These are phyloP conservation scores for Avahi laniger DNA, from an alignment of 2,797 vertebrate genomes.

Conservation along the genomic window DNA sequence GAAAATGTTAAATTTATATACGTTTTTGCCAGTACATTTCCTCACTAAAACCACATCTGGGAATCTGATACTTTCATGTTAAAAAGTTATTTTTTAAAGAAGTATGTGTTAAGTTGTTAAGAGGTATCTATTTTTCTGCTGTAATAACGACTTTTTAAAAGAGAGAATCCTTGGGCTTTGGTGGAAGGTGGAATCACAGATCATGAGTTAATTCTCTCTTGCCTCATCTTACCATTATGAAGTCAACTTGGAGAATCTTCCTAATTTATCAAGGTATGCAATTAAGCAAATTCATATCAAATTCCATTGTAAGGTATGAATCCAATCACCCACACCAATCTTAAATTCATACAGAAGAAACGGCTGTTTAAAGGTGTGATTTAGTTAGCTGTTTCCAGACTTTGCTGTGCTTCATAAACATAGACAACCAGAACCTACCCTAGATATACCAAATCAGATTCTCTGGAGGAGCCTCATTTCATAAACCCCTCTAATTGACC, in stretches of 20 bases:
- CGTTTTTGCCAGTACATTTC: not conserved
- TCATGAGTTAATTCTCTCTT: not conserved
- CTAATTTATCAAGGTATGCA: not conserved
- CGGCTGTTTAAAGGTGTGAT: not conserved
- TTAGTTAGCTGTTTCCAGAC: not conserved
- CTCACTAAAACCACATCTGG: not conserved
- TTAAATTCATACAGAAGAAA: not conserved
- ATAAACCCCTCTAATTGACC: not conserved
- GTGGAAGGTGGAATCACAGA: not conserved
- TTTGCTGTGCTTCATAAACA: not conserved
- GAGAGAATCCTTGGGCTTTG: not conserved
- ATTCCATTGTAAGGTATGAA: not conserved
- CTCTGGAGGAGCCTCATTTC: not conserved
- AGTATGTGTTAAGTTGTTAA: not conserved
- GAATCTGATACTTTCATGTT: not conserved
- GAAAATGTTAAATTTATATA: not conserved
- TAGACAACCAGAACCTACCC: not conserved
- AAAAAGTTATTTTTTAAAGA: not conserved
- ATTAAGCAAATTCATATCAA: not conserved
- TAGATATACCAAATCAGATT: not conserved
- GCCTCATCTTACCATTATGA: not conserved
- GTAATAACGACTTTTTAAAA: not conserved
- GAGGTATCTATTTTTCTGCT: not conserved
- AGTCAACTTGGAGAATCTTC: not conserved
- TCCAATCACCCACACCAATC: not conserved